Base-by-base conservation (phyloP, 2,888 invertebrate genomes). In the Zonitis immaculata region DNA sequence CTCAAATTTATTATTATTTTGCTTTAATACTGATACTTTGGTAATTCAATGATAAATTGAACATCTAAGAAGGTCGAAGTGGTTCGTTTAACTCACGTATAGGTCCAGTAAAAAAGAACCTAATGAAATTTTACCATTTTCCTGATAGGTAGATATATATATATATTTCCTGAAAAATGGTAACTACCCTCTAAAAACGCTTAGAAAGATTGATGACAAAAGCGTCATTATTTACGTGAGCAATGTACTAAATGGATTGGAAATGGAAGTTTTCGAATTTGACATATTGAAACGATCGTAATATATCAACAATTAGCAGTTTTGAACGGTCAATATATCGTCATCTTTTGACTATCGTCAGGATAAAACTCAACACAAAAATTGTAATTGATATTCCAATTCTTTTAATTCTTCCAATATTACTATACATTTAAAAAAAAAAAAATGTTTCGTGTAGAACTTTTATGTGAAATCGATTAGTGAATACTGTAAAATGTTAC, bases 131-230 rank as follows among this genome's bases (percentile, higher is more conserved):
- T 22, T 4, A 22, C 22, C 22, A 22, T n/a, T n/a, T n/a, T n/a
- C n/a, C n/a, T n/a, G n/a, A n/a, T n/a, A n/a, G 30, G 8, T 30
- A 12, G 11, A n/a, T 30, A 4, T 11, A 30, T 30, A 12, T 14
- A 14, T 32, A 6, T 5, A 14, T 12, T 32, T 32, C n/a, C 32
- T 32, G 32, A 32, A 14, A 32, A 32, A 32, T 32, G 14, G 32
- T 12, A 32, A 32, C 6, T 14, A 14, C 12, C 14, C 32, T 32
- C 12, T n/a, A 32, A 32, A 12, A 35, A 35, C 16, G 16, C 28
- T 28, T 44, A 44, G 28, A 44, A 26, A 44, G 44, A 44, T 44
- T 44, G 27, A 44, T 44, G 44, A 44, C 44, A 44, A 28, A 44
- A 26, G 44, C 14, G 22, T 44, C 44, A 44, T 44, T 44, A 44